Evolutionary conservation across 2,113 vertebrate genomes (phyloP).

Genomic region (Peromyscus polionotus): DNA sequence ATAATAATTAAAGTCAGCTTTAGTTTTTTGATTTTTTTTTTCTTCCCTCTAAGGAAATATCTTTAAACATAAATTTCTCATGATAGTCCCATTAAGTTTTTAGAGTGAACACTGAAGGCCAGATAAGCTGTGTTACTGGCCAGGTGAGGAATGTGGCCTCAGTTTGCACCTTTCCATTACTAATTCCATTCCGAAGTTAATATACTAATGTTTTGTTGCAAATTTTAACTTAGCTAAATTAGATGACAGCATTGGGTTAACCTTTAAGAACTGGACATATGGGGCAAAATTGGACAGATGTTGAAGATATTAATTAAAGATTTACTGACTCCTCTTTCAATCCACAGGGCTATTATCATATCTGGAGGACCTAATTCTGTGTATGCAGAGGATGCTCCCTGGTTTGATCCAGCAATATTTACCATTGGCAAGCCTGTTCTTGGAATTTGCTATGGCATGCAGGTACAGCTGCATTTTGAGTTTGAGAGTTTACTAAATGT

Average conservation of each 20-base stretch:
- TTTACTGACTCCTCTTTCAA: slow-evolving; percentile 22
- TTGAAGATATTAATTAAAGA: slow-evolving; percentile 1
- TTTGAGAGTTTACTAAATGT: background rate
- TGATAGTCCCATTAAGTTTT: background rate
- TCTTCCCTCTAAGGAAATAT: background rate
- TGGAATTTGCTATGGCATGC: slow-evolving; percentile 99
- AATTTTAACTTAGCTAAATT: background rate
- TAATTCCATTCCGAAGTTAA: background rate
- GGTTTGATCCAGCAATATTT: slow-evolving; percentile 99
- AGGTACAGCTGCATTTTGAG: slow-evolving; percentile 88
- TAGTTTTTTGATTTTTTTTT: background rate
- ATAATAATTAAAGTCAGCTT: too few relatives aligned
- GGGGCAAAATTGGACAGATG: background rate
- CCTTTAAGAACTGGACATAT: background rate
- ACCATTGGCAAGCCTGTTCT: slow-evolving; percentile 98
- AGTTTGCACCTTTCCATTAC: background rate
- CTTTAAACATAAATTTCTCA: slow-evolving; percentile 1
- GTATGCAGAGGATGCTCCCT: slow-evolving; percentile 98
- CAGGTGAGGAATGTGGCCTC: background rate
- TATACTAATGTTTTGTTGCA: background rate
- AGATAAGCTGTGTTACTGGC: background rate
- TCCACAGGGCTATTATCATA: slow-evolving; percentile 96
- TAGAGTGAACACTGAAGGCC: background rate
- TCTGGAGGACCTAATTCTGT: slow-evolving; percentile 99
- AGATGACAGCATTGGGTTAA: background rate